phyloP scores from a whole-genome alignment of 2,113 vertebrate genomes.

The Asarcornis scutulata region DNA sequence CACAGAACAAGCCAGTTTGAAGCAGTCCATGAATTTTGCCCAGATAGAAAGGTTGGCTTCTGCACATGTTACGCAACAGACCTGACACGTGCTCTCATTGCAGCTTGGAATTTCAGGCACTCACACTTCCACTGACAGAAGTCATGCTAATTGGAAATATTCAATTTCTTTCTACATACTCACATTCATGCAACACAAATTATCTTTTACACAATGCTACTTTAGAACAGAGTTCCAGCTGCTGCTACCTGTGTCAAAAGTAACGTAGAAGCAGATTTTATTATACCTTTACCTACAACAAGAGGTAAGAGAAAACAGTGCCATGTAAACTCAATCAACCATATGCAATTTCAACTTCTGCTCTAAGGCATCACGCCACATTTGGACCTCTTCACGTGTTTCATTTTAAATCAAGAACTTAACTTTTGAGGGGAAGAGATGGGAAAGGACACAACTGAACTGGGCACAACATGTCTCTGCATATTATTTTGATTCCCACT shows the following conservation, averaged over 20 bases:
- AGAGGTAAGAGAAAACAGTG: not conserved
- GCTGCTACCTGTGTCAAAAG: not conserved
- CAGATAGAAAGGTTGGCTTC: not conserved
- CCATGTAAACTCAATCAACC: not conserved
- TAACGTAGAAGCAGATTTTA: not conserved
- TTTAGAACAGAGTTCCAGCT: not conserved
- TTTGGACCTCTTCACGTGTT: not conserved
- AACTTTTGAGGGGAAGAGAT: not conserved
- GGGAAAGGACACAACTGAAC: not conserved
- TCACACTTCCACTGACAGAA: not conserved
- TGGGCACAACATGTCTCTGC: not conserved
- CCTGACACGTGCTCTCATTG: not conserved
- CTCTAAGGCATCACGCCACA: not conserved
- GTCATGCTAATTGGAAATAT: not conserved
- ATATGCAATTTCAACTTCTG: not conserved
- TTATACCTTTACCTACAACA: not conserved
- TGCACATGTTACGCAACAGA: not conserved
- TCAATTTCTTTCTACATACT: not conserved
- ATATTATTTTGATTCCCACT: not conserved
- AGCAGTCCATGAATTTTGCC: not conserved
- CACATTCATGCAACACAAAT: not conserved
- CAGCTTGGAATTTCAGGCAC: not conserved
- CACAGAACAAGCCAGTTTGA: not conserved
- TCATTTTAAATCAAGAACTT: not conserved
- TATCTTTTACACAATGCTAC: not conserved